Base-by-base conservation (phyloP, 2,888 invertebrate species). In the Ischnura elegans region DNA sequence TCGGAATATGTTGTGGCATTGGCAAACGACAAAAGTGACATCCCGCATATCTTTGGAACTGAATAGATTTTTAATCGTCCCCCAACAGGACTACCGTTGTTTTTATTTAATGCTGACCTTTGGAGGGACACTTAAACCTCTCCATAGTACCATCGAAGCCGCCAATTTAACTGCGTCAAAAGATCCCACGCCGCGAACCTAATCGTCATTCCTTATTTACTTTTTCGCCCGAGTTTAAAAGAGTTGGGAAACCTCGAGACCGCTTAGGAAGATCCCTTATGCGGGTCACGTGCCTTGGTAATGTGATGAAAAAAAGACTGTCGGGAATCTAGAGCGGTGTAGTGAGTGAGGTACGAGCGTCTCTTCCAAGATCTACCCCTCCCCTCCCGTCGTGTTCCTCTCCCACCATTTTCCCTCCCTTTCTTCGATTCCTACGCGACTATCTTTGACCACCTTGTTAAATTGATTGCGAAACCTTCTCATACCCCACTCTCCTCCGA, bases 361-460 rank as follows among this genome's bases (percentile, higher is more conserved):
- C 36, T 36, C 36, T 76, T 36, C 51, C 19, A 55, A 42, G n/a
- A 36, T 25, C 0, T 42, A 55, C 87, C 42, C 55, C 55, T 5
- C 87, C 51, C 36, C 29, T 55, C 21, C 51, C 10, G 5, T 43
- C 21, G 21, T 55, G 2, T 36, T 55, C 47, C 0, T 29, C 3
- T 51, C 51, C 42, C 85, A 42, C n/a, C 61, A n/a, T 10, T 13
- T 46, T 87, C 21, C 51, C 51, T n/a, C 87, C 21, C n/a, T 21
- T 29, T 29, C 90, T 55, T 87, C 42, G 51, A 87, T 87, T 51
- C 61, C 55, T 43, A 25, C 90, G 36, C 55, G 51, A 61, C 76
- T 90, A 47, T 25, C 87, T 87, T 87, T 87, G 55, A 87, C 55
- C 90, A 61, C 61, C 55, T 90, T 90, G 90, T 90, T 90, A 90